These are phyloP conservation scores for Mastacembelus armatus DNA, from an alignment of 2,797 vertebrate species.

Conservation along the genomic window DNA sequence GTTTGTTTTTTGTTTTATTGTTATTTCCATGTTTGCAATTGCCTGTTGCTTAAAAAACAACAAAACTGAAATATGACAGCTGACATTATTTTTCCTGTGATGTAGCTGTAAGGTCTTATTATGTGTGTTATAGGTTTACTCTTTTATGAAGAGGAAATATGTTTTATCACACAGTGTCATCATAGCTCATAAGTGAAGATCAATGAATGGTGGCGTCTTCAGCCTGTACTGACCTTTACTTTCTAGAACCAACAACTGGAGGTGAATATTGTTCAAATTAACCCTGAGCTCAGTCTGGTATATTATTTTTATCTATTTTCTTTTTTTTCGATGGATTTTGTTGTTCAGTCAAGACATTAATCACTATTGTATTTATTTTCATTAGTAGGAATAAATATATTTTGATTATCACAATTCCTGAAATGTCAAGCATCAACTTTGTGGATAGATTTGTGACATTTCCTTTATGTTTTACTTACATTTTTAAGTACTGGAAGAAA, in stretches of 20 bases:
- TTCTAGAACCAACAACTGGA: slow-evolving; percentile 10
- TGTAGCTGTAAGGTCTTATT: neutral
- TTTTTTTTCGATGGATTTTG: neutral
- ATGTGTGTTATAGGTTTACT: too few species aligned
- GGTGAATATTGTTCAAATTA: neutral
- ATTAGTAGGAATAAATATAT: neutral
- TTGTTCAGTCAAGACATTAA: neutral
- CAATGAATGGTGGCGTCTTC: slow-evolving; percentile 36
- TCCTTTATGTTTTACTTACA: neutral
- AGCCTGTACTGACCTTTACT: slow-evolving; percentile 21
- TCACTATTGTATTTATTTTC: neutral
- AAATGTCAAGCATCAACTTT: neutral
- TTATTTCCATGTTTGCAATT: slow-evolving; percentile 8
- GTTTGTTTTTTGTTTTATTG: slow-evolving; percentile 3
- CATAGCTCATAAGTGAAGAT: slow-evolving; percentile 24
- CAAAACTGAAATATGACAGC: neutral
- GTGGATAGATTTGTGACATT: neutral
- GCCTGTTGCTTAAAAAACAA: neutral
- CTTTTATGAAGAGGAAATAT: too few species aligned
- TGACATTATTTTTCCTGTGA: neutral
- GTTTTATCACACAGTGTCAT: too few species aligned
- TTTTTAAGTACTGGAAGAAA: neutral
- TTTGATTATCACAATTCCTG: slow-evolving; percentile 5
- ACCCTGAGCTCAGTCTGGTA: too few species aligned
- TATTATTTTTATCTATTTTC: neutral